phyloP scores from a whole-genome alignment of 2,888 invertebrate genomes.

The Scaptomyza reducta region DNA sequence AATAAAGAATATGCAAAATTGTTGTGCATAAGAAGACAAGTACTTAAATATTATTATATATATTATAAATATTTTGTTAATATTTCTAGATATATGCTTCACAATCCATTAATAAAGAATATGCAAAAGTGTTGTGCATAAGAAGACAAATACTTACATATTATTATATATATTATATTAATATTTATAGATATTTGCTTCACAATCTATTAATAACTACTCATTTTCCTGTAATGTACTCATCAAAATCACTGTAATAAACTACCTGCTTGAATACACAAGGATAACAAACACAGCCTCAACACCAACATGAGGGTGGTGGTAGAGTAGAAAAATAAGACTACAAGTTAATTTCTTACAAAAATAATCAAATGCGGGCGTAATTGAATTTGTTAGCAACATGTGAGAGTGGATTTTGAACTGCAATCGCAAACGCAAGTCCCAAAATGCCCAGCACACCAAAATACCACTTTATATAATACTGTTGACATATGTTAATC shows the following conservation, averaged over 20 bases:
- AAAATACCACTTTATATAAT: constrained; percentile 79
- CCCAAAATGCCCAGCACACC: constrained; percentile 57
- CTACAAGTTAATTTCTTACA: constrained; percentile 75
- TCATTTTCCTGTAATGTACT: background rate
- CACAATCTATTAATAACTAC: background rate
- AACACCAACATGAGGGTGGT: constrained; percentile 10
- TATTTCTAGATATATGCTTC: too few species aligned
- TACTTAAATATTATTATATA: too few species aligned
- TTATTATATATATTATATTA: too few species aligned
- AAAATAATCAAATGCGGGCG: constrained; percentile 75
- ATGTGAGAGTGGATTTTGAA: constrained; percentile 31
- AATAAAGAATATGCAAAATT: too few species aligned
- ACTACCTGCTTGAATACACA: constrained; percentile 25
- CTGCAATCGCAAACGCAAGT: constrained; percentile 21
- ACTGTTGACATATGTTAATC: constrained; percentile 84
- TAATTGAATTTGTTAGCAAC: constrained; percentile 78
- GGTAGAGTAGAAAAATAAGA: constrained; percentile 20
- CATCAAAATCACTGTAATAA: constrained; percentile 9
- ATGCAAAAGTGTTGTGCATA: too few species aligned
- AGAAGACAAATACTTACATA: too few species aligned
- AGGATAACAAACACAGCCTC: constrained; percentile 9
- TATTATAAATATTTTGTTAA: too few species aligned
- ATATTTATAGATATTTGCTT: too few species aligned
- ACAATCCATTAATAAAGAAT: too few species aligned
- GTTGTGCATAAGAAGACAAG: too few species aligned